A percentile compares a stretch with the other conserved stretches of the same genome.
Evolutionary conservation across 2,113 vertebrate genomes (phyloP).

Genomic region (Acanthochromis polyacanthus): DNA sequence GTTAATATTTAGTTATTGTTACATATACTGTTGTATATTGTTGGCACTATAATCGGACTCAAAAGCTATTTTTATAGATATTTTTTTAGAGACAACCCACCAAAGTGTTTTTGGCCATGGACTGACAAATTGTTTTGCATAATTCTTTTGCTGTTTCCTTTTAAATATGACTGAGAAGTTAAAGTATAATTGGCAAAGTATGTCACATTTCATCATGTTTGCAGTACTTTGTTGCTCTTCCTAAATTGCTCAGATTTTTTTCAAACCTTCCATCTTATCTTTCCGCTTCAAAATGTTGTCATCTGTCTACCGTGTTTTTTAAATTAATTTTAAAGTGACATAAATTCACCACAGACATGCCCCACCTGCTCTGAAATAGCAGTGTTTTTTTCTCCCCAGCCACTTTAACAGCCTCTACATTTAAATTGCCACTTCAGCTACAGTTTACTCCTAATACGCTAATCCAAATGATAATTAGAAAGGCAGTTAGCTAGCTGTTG

Average conservation of each 20-base stretch:
- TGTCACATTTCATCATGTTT: slow-evolving; percentile 2
- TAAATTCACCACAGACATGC: background rate
- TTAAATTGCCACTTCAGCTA: background rate
- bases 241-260: background rate
- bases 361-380: background rate
- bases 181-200: background rate
- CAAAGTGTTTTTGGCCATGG: too few species aligned
- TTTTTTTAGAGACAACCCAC: too few species aligned
- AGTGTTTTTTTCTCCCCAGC: background rate
- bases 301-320: background rate
- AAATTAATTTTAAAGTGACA: background rate
- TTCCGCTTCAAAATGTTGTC: background rate
- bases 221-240: background rate
- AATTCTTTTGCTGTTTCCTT: background rate
- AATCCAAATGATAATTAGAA: background rate
- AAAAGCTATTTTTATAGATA: too few species aligned
- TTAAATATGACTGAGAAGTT: background rate
- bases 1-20: background rate
- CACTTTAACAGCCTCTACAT: background rate
- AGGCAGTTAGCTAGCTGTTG: background rate
- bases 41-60: too few species aligned
- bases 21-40: too few species aligned
- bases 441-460: background rate
- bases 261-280: background rate
- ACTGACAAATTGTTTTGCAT: too few species aligned